Percentiles rank a stretch among this genome's conserved stretches.
These are phyloP conservation scores for Hiodon alosoides DNA, from an alignment of 2,113 vertebrate species.

Conservation along the genomic window DNA sequence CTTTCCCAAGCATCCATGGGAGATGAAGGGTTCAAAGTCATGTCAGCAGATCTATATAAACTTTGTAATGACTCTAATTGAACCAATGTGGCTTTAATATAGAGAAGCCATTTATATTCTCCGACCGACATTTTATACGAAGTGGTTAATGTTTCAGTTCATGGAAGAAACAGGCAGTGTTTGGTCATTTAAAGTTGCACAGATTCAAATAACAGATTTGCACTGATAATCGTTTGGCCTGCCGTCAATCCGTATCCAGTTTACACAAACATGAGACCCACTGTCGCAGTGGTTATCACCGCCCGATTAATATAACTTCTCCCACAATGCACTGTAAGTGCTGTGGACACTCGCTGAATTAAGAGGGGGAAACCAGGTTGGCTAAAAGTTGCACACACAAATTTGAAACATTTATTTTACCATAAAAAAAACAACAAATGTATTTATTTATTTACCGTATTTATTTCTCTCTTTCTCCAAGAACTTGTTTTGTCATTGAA, in stretches of 20 bases:
- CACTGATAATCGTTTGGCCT: not conserved
- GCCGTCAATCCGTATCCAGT: not conserved
- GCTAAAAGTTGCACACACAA: no score
- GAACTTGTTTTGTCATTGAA: no score
- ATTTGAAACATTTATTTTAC: no score
- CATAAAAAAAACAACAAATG: no score
- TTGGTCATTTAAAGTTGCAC: not conserved
- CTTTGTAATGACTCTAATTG: conserved; percentile 8
- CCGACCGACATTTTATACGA: not conserved
- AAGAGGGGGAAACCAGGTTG: no score
- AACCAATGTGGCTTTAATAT: not conserved
- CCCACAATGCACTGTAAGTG: no score
- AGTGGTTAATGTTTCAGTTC: not conserved
- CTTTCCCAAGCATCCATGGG: not conserved
- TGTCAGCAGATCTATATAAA: conserved; percentile 2
- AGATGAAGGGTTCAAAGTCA: not conserved
- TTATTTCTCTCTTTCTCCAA: no score
- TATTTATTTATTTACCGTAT: no score
- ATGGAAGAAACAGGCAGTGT: not conserved
- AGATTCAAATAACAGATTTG: not conserved
- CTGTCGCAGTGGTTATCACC: no score
- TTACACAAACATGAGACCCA: not conserved
- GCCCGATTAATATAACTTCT: no score
- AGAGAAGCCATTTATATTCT: conserved; percentile 5
- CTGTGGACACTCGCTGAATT: no score